Conservation (phyloP, 2,888 invertebrate species). For the Dicroscelio sp. region DNA sequence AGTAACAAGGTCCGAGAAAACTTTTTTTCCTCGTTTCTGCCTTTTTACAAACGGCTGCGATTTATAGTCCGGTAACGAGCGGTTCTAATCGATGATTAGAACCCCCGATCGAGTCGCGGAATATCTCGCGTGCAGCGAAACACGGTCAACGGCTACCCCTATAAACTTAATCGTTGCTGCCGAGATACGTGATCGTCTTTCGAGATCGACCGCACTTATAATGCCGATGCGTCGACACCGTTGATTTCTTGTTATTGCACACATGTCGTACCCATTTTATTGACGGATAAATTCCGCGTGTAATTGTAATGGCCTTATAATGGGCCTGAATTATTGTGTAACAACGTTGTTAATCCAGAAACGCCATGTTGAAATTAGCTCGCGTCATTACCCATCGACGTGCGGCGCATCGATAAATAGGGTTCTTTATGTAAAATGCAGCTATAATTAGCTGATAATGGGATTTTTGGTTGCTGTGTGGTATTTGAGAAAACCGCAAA, state of each 20-base stretch:
- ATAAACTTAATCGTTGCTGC: slow-evolving; percentile 85
- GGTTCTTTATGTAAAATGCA: slow-evolving; percentile 42
- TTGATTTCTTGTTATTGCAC: slow-evolving; percentile 69
- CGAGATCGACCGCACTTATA: slow-evolving; percentile 74
- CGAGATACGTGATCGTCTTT: slow-evolving; percentile 77
- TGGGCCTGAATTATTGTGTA: slow-evolving; percentile 66
- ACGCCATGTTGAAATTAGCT: slow-evolving; percentile 68
- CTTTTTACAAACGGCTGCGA: too few species aligned
- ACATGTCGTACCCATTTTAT: slow-evolving; percentile 69
- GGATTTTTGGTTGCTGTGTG: background rate
- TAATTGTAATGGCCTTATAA: slow-evolving; percentile 68
- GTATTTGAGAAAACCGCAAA: background rate
- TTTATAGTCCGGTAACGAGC: background rate
- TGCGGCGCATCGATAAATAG: slow-evolving; percentile 38
- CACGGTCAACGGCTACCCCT: background rate
- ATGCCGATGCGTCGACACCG: slow-evolving; percentile 61
- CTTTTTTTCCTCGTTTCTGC: too few species aligned
- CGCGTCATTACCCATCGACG: slow-evolving; percentile 43
- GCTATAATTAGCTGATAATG: background rate
- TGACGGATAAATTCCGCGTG: slow-evolving; percentile 67
- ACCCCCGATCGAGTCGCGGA: background rate
- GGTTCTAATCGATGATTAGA: background rate
- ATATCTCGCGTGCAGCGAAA: background rate
- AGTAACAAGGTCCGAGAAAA: too few species aligned
- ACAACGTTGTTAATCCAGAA: slow-evolving; percentile 65